Conservation (phyloP, 2,888 invertebrate genomes). For the Oxyteleia sp. region DNA sequence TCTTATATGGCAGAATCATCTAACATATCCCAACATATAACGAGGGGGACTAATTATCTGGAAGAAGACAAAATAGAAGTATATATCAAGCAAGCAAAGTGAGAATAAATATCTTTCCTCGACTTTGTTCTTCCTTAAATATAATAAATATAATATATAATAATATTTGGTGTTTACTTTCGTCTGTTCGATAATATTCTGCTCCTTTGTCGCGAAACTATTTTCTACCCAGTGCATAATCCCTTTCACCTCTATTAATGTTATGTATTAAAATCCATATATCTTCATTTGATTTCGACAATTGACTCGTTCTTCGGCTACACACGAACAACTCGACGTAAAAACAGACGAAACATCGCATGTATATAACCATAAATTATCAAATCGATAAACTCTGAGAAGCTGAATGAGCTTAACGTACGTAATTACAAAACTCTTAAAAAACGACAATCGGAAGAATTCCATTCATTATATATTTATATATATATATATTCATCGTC, state of each 20-base stretch:
- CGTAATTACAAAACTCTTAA: conserved; percentile 67
- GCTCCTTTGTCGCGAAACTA: conserved; percentile 26
- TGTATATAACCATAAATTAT: conserved; percentile 60
- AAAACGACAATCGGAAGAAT: conserved; percentile 56
- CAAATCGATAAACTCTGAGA: conserved; percentile 63
- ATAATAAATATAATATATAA: conserved; percentile 60
- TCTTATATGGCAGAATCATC: conserved; percentile 65
- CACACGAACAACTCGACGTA: conserved; percentile 29
- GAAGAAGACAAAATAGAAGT: conserved; percentile 47
- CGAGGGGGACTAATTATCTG: conserved; percentile 55
- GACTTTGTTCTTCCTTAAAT: conserved; percentile 32
- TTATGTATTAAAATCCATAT: conserved; percentile 35
- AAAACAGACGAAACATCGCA: conserved; percentile 58
- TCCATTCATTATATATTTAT: conserved; percentile 43
- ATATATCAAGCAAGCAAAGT: conserved; percentile 51
- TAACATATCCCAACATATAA: conserved; percentile 66
- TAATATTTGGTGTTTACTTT: conserved; percentile 65
- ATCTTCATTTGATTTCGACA: conserved; percentile 50
- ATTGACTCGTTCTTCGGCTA: conserved; percentile 43
- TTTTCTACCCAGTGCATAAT: conserved; percentile 37
- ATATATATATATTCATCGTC: conserved; percentile 53
- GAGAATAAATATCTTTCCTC: conserved; percentile 37
- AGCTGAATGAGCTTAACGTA: conserved; percentile 61
- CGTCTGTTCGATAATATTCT: conserved; percentile 58
- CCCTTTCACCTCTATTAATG: conserved; percentile 31